Conservation (phyloP, 2,113 vertebrate genomes). For the Coreoperca whiteheadi region DNA sequence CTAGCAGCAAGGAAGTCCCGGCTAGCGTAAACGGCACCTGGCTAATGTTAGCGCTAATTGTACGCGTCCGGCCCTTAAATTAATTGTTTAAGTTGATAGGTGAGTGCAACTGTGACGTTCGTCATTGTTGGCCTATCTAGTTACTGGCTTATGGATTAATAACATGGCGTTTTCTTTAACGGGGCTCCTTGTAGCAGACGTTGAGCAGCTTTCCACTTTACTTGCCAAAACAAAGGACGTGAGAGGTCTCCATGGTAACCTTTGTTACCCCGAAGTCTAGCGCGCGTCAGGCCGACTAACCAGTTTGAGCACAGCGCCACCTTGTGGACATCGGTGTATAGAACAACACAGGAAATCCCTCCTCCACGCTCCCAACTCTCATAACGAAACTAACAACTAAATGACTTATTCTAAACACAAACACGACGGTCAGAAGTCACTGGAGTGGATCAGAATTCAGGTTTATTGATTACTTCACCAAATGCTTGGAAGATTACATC, state of each 20-base stretch:
- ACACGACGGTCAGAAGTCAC: neutral
- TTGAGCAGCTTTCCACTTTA: slow-evolving; percentile 8
- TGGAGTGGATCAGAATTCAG: slow-evolving; percentile 76
- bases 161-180: neutral
- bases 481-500: slow-evolving; percentile 83
- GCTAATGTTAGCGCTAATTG: slow-evolving; percentile 14
- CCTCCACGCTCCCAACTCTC: too few relatives aligned
- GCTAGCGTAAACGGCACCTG: neutral
- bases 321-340: slow-evolving; percentile 28
- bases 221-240: slow-evolving; percentile 72
- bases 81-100: neutral
- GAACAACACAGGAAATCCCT: neutral
- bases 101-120: neutral
- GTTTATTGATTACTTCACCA: slow-evolving; percentile 85
- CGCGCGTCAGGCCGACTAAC: too few relatives aligned
- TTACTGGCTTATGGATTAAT: neutral
- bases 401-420: neutral
- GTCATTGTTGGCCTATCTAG: neutral
- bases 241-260: slow-evolving; percentile 81
- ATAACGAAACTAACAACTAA: neutral
- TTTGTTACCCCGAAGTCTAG: slow-evolving; percentile 78
- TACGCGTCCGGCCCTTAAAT: neutral
- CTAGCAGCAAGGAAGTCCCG: neutral
- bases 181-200: slow-evolving; percentile 17
- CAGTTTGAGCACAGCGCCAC: slow-evolving; percentile 49